Evolutionary conservation across 2,113 vertebrate genomes (phyloP).

Genomic region (Hippocampus barbouri): DNA sequence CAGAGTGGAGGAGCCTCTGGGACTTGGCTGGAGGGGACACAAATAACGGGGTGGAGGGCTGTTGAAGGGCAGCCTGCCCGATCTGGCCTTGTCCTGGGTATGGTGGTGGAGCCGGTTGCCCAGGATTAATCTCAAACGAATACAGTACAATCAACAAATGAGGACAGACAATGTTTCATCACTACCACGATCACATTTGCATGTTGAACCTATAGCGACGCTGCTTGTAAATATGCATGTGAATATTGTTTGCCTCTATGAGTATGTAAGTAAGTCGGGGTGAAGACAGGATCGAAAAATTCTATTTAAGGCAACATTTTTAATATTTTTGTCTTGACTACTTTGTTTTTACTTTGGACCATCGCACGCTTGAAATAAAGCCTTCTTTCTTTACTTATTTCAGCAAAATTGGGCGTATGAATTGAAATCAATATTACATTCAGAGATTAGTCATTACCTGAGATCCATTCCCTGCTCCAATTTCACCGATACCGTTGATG

Average conservation of each 20-base stretch:
- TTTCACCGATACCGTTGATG: conserved; percentile 77
- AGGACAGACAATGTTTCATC: not conserved
- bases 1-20: conserved; percentile 94
- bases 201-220: not conserved
- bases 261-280: not conserved
- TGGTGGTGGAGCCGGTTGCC: conserved; percentile 86
- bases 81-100: conserved; percentile 85
- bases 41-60: conserved; percentile 93
- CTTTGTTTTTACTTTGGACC: not conserved
- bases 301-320: not conserved
- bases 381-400: not conserved
- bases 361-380: not conserved
- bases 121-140: conserved; percentile 69
- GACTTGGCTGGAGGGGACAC: conserved; percentile 93
- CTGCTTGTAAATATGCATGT: not conserved
- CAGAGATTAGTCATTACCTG: conserved; percentile 77
- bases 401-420: not conserved
- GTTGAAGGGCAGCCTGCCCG: conserved; percentile 82
- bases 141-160: not conserved
- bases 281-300: not conserved
- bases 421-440: not conserved
- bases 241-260: not conserved
- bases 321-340: too few species aligned
- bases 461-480: conserved; percentile 80
- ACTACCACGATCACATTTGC: not conserved